Base-by-base conservation (phyloP, 2,888 invertebrate species). In the Microctonus brassicae region DNA sequence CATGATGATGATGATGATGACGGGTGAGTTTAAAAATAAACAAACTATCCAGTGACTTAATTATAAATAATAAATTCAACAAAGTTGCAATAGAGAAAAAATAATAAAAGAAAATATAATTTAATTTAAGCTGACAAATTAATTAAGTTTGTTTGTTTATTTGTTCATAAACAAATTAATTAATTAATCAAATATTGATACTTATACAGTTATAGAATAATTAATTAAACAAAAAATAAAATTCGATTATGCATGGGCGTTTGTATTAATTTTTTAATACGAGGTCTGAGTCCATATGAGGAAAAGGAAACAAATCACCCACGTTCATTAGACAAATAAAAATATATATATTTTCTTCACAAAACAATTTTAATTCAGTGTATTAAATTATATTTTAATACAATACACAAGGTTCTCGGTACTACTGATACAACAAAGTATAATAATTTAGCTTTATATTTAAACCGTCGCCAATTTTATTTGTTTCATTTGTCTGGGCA, bases 21-120 rank as follows among this genome's bases (percentile, higher is more conserved):
- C 75, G 34, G 73, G 73, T 70, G 42, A 75, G 75, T 74, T 67
- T 75, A 70, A 70, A 75, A 69, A 75, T 72, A 72, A 68, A 55
- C 2, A 63, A 53, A 9, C 10, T n/a, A n/a, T n/a, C n/a, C n/a
- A 20, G 5, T 53, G 5, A 20, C 9, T 17, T 20, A 47, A 53
- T 6, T 17, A 29, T 29, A 5, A 20, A 22, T 29, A 5, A 29
- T 29, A 29, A 29, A 53, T 53, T 53, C 17, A 2, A 42, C 10
- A 6, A 6, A 11, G 10, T 42, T 42, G 53, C n/a, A 17, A 17
- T 53, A n/a, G 36, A 39, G 9, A 17, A 34, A 17, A 34, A 39
- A 20, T 33, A 10, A 6, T 34, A 24, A 52, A 53, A 11, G n/a
- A 17, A 9, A 53, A 64, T 17, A 7, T 29, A 29, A 29, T 5